phyloP scores from a whole-genome alignment of 2,888 invertebrate species.

The Caenorhabditis panamensis region DNA sequence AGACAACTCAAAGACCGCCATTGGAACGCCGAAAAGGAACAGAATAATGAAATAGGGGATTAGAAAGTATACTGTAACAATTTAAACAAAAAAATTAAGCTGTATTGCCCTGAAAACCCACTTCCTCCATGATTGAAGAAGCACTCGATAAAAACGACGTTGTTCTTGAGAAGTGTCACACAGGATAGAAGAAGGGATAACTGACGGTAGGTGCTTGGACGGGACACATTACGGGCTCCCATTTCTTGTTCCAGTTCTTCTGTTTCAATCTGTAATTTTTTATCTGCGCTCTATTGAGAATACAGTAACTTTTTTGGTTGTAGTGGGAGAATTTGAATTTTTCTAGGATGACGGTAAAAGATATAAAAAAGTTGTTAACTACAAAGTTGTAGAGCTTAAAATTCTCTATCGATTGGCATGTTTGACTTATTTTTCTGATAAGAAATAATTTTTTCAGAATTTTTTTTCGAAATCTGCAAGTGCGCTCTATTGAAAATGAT shows the following conservation, averaged over 20 bases:
- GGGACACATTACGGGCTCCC: slow-evolving; percentile 38
- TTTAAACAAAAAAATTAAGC: too few species aligned
- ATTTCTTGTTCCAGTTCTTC: slow-evolving; percentile 56
- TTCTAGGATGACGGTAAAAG: too few species aligned
- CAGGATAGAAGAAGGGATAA: slow-evolving; percentile 31
- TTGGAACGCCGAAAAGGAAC: slow-evolving; percentile 47
- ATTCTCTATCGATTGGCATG: too few species aligned
- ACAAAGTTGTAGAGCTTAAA: too few species aligned
- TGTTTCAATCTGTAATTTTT: slow-evolving; percentile 40
- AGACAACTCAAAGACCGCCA: slow-evolving; percentile 54
- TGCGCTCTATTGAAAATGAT: neutral
- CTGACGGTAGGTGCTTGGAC: slow-evolving; percentile 40
- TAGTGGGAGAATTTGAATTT: too few species aligned
- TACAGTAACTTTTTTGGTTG: too few species aligned
- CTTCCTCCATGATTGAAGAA: slow-evolving; percentile 52
- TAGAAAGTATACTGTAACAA: slow-evolving; percentile 37
- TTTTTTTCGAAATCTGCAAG: too few species aligned
- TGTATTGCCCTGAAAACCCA: neutral
- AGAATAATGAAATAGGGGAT: slow-evolving; percentile 46
- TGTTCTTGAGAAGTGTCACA: slow-evolving; percentile 47
- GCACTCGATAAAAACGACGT: slow-evolving; percentile 54
- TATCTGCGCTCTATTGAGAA: neutral
- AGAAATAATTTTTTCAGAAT: too few species aligned
- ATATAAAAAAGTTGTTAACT: too few species aligned
- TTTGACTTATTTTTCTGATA: too few species aligned